Conservation (phyloP, 1,140 invertebrate genomes). For the Episyrphus balteatus region DNA sequence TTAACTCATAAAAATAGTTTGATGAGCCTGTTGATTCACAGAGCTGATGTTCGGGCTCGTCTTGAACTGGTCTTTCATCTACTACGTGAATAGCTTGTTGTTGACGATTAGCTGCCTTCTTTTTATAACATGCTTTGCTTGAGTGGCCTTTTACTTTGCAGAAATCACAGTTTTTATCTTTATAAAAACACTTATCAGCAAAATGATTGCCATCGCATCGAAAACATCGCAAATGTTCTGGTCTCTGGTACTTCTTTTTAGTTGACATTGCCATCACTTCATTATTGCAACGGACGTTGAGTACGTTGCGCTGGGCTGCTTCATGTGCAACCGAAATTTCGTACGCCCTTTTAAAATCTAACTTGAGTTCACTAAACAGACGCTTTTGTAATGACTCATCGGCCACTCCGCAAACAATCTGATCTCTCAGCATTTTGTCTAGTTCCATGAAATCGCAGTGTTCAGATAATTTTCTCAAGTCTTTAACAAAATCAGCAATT, state of each 20-base stretch:
- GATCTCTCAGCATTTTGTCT: slow-evolving; percentile 11
- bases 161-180: too few species aligned
- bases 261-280: too few species aligned
- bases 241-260: neutral
- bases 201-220: too few species aligned
- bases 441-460: slow-evolving; percentile 14
- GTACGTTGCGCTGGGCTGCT: neutral
- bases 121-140: too few species aligned
- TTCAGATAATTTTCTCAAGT: slow-evolving; percentile 10
- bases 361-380: slow-evolving; percentile 4
- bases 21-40: too few species aligned
- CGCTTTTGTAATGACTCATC: slow-evolving; percentile 6
- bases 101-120: too few species aligned
- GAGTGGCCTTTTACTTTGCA: too few species aligned
- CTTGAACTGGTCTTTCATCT: too few species aligned
- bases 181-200: too few species aligned
- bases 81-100: too few species aligned
- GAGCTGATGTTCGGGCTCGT: too few species aligned
- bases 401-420: slow-evolving; percentile 8
- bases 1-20: too few species aligned
- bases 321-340: neutral
- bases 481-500: slow-evolving; percentile 11
- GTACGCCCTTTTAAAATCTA: neutral
- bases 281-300: neutral
- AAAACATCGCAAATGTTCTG: neutral